phyloP scores from a whole-genome alignment of 2,888 invertebrate species.

The Drosophila greeni region DNA sequence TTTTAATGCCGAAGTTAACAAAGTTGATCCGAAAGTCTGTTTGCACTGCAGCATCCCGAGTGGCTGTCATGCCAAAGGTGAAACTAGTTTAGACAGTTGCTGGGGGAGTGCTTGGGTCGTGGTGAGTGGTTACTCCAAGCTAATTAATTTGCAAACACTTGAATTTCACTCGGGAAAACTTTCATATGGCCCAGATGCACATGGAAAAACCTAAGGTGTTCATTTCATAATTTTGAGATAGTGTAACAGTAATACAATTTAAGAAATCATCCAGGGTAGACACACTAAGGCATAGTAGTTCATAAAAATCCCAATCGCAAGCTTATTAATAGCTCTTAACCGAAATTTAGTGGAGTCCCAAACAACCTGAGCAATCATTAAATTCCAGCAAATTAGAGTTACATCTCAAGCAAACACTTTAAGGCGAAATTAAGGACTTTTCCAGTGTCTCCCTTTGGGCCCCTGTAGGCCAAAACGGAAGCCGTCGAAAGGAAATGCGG shows the following conservation, averaged over 20 bases:
- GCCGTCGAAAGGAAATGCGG: constrained; percentile 29
- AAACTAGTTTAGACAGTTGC: constrained; percentile 26
- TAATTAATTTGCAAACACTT: constrained; percentile 21
- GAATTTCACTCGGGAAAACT: constrained; percentile 5
- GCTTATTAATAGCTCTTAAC: neutral
- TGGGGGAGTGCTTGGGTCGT: constrained; percentile 5
- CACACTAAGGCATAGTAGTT: neutral
- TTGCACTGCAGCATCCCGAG: constrained; percentile 32
- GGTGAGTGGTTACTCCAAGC: constrained; percentile 11
- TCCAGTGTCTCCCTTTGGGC: neutral
- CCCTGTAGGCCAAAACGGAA: constrained; percentile 15
- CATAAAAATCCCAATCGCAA: neutral
- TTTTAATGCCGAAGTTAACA: constrained; percentile 36
- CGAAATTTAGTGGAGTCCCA: too few relatives aligned
- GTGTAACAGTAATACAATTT: neutral
- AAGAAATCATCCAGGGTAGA: neutral
- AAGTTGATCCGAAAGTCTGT: constrained; percentile 37
- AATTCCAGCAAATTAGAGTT: constrained; percentile 6
- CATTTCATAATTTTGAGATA: neutral
- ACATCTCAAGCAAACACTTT: neutral
- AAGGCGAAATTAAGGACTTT: constrained; percentile 2
- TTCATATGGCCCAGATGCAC: neutral
- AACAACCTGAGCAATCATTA: neutral
- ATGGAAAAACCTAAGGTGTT: neutral
- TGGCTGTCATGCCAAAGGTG: constrained; percentile 31